Evolutionary conservation across 2,888 invertebrate species (phyloP), one percentile per base, ranked within the genome.

Genomic region (Ectobius pallidus): DNA sequence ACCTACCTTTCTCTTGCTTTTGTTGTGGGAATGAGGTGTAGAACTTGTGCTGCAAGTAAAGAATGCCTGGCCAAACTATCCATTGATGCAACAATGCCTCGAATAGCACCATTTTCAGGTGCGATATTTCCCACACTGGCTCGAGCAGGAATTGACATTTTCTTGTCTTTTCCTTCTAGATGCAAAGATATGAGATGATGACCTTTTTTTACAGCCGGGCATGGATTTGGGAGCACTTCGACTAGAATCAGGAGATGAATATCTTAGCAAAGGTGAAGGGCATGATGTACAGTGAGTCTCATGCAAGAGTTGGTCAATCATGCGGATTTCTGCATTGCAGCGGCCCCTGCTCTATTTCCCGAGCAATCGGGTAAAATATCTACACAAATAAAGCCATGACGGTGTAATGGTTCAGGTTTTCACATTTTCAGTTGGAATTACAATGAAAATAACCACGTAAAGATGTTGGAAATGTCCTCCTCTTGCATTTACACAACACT

Each of bases 1-100:
- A 34, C 34, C 11, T 79, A 91, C 91, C 91, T 90, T 84, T 93
- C 91, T 78, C 93, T 85, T 32, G 93, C 94, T 82, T 92, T 93
- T 77, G 90, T 90, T 1, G 93, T 92, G 25, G 94, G 94, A 80
- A 94, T 93, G 75, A 94, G 87, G 82, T 93, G 90, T 74, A 93
- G 83, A 73, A 93, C 92, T 83, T 93, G 92, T 75, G 93, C 93
- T 52, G 92, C 92, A 79, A 93, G 87, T 77, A 93, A 82, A 32
- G 92, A 89, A 80, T 92, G 91, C 76, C 90, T 87, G 42, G 90
- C 92, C 79, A 91, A 85, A 81, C 90, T 91, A 80, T 91, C 90
- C 79, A 90, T 89, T 27, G 84, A 84, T n/a, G 81, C 80, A 76
- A 78, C 75, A 74, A 75, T 72, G 69, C 74, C 75, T n/a, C 42